Base-by-base conservation (phyloP, 2,113 vertebrate species). In the Neogale vison region DNA sequence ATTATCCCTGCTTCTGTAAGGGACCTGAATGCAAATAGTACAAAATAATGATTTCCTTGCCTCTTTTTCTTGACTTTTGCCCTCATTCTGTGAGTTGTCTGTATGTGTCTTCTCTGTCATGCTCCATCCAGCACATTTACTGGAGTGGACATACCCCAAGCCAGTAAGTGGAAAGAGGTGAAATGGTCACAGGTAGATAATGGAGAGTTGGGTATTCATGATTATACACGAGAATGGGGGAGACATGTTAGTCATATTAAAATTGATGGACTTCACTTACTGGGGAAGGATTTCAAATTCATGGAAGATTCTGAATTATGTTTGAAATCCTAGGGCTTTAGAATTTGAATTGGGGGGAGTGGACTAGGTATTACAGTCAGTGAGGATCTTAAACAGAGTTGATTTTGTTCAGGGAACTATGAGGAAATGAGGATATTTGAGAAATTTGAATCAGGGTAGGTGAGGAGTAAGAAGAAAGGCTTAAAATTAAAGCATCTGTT, bases 401-500 rank as follows among this genome's bases (percentile, higher is more conserved):
- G 55, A n/a, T 15, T 84, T 97, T 94, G 31, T 95, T 97, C 55
- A 61, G 29, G 50, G n/a, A 92, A 89, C 36, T 76, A n/a, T 81
- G n/a, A 65, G 59, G 36, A 95, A 97, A 79, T 81, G 39, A 88
- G 55, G 23, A 55, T 90, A 81, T 96, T 91, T 95, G 74, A 79
- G 79, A 96, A 93, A 74, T 88, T 83, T 81, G 45, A 95, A 81
- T 88, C 59, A 85, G 63, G 88, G 83, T 69, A 92, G 55, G 31
- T 34, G 88, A 90, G 61, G 86, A 21, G 6, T 39, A 86, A 17
- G 61, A 74, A n/a, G 34, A 69, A 52, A 95, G 21, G 36, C 57
- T 95, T 96, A 52, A 91, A 98, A 89, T 82, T 47, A 93, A 94
- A 96, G 42, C 26, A 82, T 92, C 45, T 88, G 39, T 94, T 94